Base-by-base conservation (phyloP, 2,888 invertebrate genomes). In the Morpho helenor region DNA sequence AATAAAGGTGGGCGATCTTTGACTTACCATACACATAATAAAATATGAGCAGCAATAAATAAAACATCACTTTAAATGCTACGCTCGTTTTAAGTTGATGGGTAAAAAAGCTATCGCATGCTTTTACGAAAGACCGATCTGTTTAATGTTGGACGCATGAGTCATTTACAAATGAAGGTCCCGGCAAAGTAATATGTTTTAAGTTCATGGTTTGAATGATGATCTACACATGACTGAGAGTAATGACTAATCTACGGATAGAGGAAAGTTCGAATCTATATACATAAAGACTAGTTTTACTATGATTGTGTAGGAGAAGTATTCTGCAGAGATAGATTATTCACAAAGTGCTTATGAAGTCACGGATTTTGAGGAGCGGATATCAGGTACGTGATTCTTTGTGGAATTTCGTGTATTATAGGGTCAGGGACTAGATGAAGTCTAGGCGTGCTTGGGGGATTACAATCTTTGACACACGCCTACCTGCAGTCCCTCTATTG, bases 401-500 rank as follows among this genome's bases (percentile, higher is more conserved):
- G 77, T 80, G 81, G 79, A 65, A 59, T 70, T 66, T 71, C 70
- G 80, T 82, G 77, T 79, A 80, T 72, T 75, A 65, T 44, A 72
- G 72, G 77, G 82, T 81, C 82, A 75, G 82, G 84, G 81, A 85
- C 81, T 72, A 80, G 77, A 74, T 69, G 69, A 79, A 67, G 72
- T 61, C 72, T 53, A 82, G 89, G 89, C 87, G 89, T 89, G 89
- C 88, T 85, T 80, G 79, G 75, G 75, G 74, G 77, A 74, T 73
- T 66, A 70, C 73, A 75, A 75, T 80, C 68, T 79, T 75, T 74
- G 76, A 79, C 79, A 86, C 89, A 88, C 88, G 87, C 88, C 94
- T 97, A 98, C 98, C 98, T 96, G 98, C 98, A 77, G 98, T 98
- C 93, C 98, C 98, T 93, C 97, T 95, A 95, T 98, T 98, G 95